These are phyloP conservation scores for Hydriomena furcata DNA, from an alignment of 2,888 invertebrate species.

Conservation along the genomic window DNA sequence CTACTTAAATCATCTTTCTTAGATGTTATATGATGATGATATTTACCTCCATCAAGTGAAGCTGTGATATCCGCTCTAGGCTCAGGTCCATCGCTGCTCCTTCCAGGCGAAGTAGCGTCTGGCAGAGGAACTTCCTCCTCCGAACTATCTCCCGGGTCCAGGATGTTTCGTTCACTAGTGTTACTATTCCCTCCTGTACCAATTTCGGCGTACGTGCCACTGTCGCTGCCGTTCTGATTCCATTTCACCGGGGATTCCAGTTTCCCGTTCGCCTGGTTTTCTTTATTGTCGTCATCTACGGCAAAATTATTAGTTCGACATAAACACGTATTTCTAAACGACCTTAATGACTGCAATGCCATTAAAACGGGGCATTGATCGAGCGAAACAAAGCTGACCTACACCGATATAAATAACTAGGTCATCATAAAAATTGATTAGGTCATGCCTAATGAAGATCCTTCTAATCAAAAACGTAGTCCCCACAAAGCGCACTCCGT, in stretches of 20 bases:
- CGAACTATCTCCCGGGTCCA: conserved; percentile 78
- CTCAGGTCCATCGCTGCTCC: conserved; percentile 78
- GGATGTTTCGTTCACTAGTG: conserved; percentile 71
- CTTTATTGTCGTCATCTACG: conserved; percentile 77
- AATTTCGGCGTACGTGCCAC: conserved; percentile 80
- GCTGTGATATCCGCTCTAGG: conserved; percentile 77
- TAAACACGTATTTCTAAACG: conserved; percentile 6
- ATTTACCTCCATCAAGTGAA: conserved; percentile 69
- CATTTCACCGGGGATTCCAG: conserved; percentile 76
- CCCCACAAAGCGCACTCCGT: conserved; percentile 16
- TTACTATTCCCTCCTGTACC: conserved; percentile 73
- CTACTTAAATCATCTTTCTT: too few relatives aligned
- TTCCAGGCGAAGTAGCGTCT: conserved; percentile 75
- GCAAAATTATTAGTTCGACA: conserved; percentile 16
- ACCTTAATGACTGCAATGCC: conserved; percentile 8
- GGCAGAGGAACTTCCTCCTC: conserved; percentile 77
- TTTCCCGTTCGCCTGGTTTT: conserved; percentile 78
- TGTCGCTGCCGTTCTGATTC: conserved; percentile 78
- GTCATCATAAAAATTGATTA: conserved; percentile 25
- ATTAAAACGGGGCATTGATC: conserved; percentile 5
- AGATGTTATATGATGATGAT: too few relatives aligned
- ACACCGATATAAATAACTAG: conserved; percentile 17
- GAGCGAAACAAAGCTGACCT: conserved; percentile 23
- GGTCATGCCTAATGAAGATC: conserved; percentile 21
- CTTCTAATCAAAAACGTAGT: conserved; percentile 18